A percentile compares a stretch with the other conserved stretches of the same genome.
Conservation (phyloP, 2,113 vertebrate genomes). For the Toxotes jaculatrix region DNA sequence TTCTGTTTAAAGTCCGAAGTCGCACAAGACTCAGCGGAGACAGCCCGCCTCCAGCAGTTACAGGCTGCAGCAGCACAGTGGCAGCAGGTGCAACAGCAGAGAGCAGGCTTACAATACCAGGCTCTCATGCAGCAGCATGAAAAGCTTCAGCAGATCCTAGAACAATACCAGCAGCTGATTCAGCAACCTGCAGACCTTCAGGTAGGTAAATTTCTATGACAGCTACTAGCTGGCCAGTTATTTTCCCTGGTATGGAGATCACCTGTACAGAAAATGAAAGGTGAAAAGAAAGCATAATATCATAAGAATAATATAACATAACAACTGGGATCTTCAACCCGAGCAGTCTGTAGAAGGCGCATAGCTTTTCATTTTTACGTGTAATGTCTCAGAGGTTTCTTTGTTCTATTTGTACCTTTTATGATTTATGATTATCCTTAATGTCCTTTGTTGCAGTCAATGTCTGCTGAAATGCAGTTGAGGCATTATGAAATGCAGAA, state of each 20-base stretch:
- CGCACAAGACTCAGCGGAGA: slow-evolving; percentile 90
- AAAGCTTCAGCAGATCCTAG: slow-evolving; percentile 93
- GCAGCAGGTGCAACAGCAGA: slow-evolving; percentile 97
- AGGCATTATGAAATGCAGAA: slow-evolving; percentile 93
- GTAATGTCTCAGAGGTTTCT: neutral
- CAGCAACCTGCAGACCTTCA: slow-evolving; percentile 92
- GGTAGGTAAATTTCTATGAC: slow-evolving; percentile 74
- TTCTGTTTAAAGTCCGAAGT: slow-evolving; percentile 64
- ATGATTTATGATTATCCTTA: neutral
- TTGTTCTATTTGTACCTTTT: neutral
- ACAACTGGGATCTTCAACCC: neutral
- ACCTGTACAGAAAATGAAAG: neutral
- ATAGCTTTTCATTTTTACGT: neutral
- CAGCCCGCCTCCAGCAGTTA: slow-evolving; percentile 91
- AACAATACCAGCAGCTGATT: slow-evolving; percentile 93
- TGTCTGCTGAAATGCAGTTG: slow-evolving; percentile 93
- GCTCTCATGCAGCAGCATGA: slow-evolving; percentile 97
- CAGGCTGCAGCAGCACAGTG: slow-evolving; percentile 96
- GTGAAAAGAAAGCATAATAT: neutral
- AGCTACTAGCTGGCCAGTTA: neutral
- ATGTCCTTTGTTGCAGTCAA: slow-evolving; percentile 84
- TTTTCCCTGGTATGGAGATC: neutral
- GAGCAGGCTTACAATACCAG: slow-evolving; percentile 94
- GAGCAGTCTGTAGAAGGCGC: neutral
- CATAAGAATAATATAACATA: too few relatives aligned